Evolutionary conservation across 2,888 invertebrate species (phyloP).

Genomic region (Brachylomia viminalis): DNA sequence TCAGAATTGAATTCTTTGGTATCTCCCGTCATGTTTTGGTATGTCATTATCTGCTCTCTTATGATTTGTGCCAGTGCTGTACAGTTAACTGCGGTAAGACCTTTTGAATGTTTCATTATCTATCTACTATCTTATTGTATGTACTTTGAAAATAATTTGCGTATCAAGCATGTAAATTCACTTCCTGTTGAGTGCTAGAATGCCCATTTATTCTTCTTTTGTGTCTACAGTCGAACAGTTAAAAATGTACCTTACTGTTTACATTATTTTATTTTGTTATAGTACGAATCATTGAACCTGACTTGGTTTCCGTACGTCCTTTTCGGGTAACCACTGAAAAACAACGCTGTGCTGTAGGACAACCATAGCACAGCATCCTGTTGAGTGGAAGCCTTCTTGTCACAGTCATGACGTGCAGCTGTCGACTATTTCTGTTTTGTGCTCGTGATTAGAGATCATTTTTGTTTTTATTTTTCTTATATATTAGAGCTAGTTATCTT

Average conservation of each 20-base stretch:
- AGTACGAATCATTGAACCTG: too few relatives aligned
- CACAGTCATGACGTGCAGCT: too few relatives aligned
- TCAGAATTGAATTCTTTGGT: slow-evolving; percentile 80
- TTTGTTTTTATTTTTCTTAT: too few relatives aligned
- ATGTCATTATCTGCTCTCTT: slow-evolving; percentile 86
- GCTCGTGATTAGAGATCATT: too few relatives aligned
- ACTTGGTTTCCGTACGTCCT: too few relatives aligned
- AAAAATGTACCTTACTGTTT: neutral
- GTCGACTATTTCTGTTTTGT: too few relatives aligned
- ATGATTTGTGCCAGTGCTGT: slow-evolving; percentile 87
- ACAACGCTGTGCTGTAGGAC: too few relatives aligned
- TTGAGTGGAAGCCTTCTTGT: too few relatives aligned
- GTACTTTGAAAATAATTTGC: neutral
- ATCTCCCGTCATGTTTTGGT: slow-evolving; percentile 87
- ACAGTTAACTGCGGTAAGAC: slow-evolving; percentile 81
- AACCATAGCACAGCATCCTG: too few relatives aligned
- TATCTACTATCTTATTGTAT: neutral
- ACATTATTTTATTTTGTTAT: too few relatives aligned
- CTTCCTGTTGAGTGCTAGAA: neutral
- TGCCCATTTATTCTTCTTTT: neutral
- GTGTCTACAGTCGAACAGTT: neutral
- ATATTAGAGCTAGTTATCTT: too few relatives aligned
- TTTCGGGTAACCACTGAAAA: too few relatives aligned
- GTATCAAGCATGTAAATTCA: neutral
- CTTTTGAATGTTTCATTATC: neutral